These are phyloP conservation scores for Physella acuta DNA, from an alignment of 1,140 invertebrate species.

Conservation along the genomic window DNA sequence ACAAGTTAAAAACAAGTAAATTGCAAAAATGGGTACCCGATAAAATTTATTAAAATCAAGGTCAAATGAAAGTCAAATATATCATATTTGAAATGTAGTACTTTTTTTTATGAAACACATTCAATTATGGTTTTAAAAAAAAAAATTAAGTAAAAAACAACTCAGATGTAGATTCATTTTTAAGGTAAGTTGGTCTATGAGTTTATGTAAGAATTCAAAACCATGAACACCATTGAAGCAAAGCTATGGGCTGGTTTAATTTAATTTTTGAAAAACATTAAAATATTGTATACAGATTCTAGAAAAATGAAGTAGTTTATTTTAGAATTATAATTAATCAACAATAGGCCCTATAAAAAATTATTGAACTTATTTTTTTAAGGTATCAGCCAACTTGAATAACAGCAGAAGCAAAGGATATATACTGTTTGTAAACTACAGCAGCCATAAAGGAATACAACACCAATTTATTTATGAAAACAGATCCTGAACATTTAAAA, in stretches of 20 bases:
- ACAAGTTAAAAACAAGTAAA: too few relatives aligned
- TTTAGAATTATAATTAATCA: too few relatives aligned
- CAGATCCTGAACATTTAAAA: not conserved
- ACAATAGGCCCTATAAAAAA: too few relatives aligned
- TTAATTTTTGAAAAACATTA: too few relatives aligned
- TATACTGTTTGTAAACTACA: not conserved
- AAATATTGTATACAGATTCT: too few relatives aligned
- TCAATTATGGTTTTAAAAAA: slow-evolving; percentile 19
- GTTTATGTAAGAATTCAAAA: not conserved
- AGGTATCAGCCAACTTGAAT: not conserved
- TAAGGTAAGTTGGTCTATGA: not conserved
- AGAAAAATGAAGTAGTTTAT: too few relatives aligned
- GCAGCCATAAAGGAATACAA: not conserved
- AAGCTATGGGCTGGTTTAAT: not conserved
- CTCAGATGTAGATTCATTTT: too few relatives aligned
- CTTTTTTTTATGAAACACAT: slow-evolving; percentile 19
- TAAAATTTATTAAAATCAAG: slow-evolving; percentile 23
- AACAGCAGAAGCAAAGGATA: not conserved
- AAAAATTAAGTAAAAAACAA: too few relatives aligned
- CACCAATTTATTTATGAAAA: not conserved
- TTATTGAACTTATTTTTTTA: not conserved
- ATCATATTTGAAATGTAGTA: slow-evolving; percentile 2
- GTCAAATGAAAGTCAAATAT: slow-evolving; percentile 33
- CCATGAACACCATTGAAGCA: not conserved
- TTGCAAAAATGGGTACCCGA: slow-evolving; percentile 31